phyloP scores from a whole-genome alignment of 2,888 invertebrate genomes.

The Xanthia icteritia region DNA sequence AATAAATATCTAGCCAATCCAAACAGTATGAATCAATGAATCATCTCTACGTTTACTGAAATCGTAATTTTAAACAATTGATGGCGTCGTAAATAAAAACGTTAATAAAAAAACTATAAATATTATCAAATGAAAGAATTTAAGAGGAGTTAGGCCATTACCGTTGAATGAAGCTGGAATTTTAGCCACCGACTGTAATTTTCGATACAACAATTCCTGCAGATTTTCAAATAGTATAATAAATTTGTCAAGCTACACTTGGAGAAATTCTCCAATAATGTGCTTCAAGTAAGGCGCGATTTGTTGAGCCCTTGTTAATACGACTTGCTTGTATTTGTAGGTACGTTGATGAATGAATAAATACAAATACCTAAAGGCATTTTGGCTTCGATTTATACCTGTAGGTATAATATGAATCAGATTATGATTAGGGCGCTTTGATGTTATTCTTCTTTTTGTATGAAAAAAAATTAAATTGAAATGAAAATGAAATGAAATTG shows the following conservation, averaged over 20 bases:
- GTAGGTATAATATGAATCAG: background rate
- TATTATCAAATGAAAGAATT: constrained; percentile 36
- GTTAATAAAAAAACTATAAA: constrained; percentile 37
- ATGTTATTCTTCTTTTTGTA: background rate
- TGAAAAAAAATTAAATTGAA: too few relatives aligned
- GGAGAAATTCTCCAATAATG: constrained; percentile 26
- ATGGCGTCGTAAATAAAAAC: constrained; percentile 47
- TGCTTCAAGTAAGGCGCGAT: background rate
- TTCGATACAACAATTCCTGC: constrained; percentile 10
- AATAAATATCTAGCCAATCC: constrained; percentile 22
- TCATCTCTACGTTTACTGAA: constrained; percentile 46
- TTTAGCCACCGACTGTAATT: background rate
- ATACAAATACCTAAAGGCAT: constrained; percentile 4
- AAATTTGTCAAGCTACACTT: constrained; percentile 9
- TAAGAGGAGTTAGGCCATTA: constrained; percentile 5
- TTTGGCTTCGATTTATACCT: background rate
- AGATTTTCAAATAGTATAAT: constrained; percentile 13
- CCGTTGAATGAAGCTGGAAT: background rate
- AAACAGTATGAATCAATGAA: constrained; percentile 45
- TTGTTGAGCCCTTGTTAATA: constrained; percentile 8
- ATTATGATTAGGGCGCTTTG: background rate
- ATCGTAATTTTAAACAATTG: constrained; percentile 53
- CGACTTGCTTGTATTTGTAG: background rate
- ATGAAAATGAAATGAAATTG: too few relatives aligned
- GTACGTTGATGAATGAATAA: background rate